Percentiles rank a stretch among this genome's conserved stretches.
Conservation (phyloP, 2,888 invertebrate species). For the Andrena minutula region DNA sequence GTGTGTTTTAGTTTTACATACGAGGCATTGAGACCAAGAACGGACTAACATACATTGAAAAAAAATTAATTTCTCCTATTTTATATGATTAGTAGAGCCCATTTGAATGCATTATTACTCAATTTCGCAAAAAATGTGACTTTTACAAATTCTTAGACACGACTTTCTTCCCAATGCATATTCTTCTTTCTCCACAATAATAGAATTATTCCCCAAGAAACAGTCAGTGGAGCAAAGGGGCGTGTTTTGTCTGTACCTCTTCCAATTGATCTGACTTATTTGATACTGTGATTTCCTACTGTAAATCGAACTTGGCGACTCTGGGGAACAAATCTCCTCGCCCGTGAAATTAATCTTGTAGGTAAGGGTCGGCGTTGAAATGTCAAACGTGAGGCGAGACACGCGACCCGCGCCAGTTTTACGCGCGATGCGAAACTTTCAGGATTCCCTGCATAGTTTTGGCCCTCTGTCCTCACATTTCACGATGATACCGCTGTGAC, state of each 20-base stretch:
- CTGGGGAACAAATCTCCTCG: not conserved
- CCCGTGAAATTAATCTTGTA: constrained; percentile 32
- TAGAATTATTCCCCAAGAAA: too few species aligned
- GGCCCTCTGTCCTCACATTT: not conserved
- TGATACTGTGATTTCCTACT: not conserved
- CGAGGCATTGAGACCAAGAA: too few species aligned
- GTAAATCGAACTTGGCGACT: not conserved
- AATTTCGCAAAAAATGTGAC: too few species aligned
- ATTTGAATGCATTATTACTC: too few species aligned
- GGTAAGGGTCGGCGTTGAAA: constrained; percentile 12
- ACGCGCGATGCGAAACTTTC: constrained; percentile 5
- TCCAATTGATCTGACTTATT: not conserved
- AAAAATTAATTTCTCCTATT: too few species aligned
- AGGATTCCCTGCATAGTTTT: constrained; percentile 28
- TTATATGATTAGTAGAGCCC: too few species aligned
- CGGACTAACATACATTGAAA: too few species aligned
- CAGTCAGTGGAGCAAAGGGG: too few species aligned
- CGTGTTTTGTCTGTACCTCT: not conserved
- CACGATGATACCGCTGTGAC: not conserved
- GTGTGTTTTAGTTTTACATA: too few species aligned
- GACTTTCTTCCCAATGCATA: too few species aligned
- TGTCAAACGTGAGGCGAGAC: constrained; percentile 14
- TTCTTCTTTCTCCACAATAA: too few species aligned
- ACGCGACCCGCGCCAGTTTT: constrained; percentile 25
- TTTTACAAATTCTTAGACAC: too few species aligned